Conservation (phyloP, 1,140 invertebrate species). For the Ptiloglossa arizonensis region DNA sequence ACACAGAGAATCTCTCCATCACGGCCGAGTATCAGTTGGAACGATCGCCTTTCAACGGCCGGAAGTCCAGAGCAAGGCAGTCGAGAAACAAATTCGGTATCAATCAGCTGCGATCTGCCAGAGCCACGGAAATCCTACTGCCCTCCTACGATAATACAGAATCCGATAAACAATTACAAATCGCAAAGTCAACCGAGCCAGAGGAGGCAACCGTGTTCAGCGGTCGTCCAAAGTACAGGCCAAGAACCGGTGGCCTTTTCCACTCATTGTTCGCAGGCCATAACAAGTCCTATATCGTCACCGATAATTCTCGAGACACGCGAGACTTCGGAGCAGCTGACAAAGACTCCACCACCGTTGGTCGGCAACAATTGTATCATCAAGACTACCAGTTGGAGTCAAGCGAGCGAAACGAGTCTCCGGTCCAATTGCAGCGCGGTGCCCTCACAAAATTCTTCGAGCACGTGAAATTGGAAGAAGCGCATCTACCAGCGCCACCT, state of each 20-base stretch:
- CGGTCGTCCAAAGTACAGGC: conserved; percentile 35
- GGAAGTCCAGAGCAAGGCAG: conserved; percentile 52
- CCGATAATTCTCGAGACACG: conserved; percentile 69
- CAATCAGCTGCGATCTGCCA: conserved; percentile 49
- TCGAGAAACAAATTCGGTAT: conserved; percentile 53
- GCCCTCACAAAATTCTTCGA: conserved; percentile 68
- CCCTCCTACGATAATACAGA: conserved; percentile 54
- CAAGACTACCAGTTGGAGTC: conserved; percentile 48
- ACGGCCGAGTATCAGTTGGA: conserved; percentile 54
- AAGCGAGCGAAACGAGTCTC: conserved; percentile 54
- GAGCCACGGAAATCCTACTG: conserved; percentile 52
- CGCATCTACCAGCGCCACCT: conserved; percentile 81
- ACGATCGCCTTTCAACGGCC: conserved; percentile 55
- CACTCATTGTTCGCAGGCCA: conserved; percentile 77
- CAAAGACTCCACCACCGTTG: conserved; percentile 45
- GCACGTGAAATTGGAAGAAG: conserved; percentile 82
- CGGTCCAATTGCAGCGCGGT: conserved; percentile 56
- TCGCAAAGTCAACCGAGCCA: conserved; percentile 47
- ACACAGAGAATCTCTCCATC: conserved; percentile 52
- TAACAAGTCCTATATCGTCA: conserved; percentile 76
- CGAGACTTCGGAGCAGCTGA: conserved; percentile 54
- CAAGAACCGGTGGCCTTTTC: conserved; percentile 68
- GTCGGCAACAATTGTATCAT: conserved; percentile 45
- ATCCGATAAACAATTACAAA: conserved; percentile 47
- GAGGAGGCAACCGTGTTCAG: conserved; percentile 37